phyloP scores from a whole-genome alignment of 2,888 invertebrate species.

The Drosophila emarginata region DNA sequence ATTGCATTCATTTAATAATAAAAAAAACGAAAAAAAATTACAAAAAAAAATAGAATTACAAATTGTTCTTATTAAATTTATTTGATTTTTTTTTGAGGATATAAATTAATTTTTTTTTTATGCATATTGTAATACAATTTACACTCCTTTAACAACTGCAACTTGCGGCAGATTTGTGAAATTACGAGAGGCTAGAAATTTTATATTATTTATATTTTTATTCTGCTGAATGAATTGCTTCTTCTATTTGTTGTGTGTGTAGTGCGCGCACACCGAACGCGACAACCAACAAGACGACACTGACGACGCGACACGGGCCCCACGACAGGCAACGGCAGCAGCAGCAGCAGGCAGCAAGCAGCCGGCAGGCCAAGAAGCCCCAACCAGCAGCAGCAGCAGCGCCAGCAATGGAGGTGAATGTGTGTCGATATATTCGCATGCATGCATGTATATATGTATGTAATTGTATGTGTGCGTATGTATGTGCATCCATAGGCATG shows the following conservation, averaged over 20 bases:
- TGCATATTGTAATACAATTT: slow-evolving; percentile 16
- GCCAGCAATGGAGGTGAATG: slow-evolving; percentile 28
- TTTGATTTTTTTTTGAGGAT: slow-evolving; percentile 9
- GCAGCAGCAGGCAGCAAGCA: slow-evolving; percentile 41
- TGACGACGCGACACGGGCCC: slow-evolving; percentile 52
- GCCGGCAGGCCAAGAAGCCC: slow-evolving; percentile 23
- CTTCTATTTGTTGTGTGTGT: slow-evolving; percentile 39
- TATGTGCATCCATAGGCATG: slow-evolving; percentile 26
- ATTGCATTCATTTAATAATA: slow-evolving; percentile 41
- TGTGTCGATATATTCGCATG: neutral
- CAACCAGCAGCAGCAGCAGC: slow-evolving; percentile 45
- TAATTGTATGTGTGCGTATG: slow-evolving; percentile 8
- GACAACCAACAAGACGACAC: slow-evolving; percentile 82
- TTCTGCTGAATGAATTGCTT: slow-evolving; percentile 16
- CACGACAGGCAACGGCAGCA: slow-evolving; percentile 28
- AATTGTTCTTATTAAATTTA: neutral
- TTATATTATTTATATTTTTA: slow-evolving; percentile 26
- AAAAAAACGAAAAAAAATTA: neutral
- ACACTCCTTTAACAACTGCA: slow-evolving; percentile 17
- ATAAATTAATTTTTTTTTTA: slow-evolving; percentile 17
- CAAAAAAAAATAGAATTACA: neutral
- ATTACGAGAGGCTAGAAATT: slow-evolving; percentile 1
- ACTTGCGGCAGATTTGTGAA: neutral
- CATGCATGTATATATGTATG: neutral
- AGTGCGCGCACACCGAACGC: slow-evolving; percentile 77